A percentile compares a stretch with the other conserved stretches of the same genome.
phyloP scores from a whole-genome alignment of 1,140 invertebrate species.

The Lasioglossum baleicum region DNA sequence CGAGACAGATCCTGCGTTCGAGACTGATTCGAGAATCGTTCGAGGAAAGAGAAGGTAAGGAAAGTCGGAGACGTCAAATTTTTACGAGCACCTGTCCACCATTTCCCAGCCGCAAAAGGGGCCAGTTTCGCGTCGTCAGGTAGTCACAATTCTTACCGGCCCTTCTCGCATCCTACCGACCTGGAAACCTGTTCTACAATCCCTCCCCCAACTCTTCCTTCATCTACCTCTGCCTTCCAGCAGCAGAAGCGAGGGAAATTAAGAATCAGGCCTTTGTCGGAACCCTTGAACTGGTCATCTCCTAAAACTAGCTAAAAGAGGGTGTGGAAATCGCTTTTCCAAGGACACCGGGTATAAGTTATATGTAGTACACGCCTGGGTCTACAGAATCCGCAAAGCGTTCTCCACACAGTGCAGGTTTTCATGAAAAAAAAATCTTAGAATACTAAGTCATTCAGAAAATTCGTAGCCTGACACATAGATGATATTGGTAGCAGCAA shows the following conservation, averaged over 20 bases:
- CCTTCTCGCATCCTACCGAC: constrained; percentile 63
- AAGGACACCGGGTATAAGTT: no score
- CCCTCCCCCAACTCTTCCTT: constrained; percentile 38
- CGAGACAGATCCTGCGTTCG: not conserved
- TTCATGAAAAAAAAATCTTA: no score
- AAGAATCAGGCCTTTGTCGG: constrained; percentile 65
- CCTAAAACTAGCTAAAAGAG: not conserved
- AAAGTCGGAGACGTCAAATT: constrained; percentile 65
- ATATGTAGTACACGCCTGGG: no score
- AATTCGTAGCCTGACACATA: no score
- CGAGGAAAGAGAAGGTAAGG: constrained; percentile 22
- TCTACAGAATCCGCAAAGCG: no score
- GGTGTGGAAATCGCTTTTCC: no score
- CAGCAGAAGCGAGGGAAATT: constrained; percentile 62
- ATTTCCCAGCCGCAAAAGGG: constrained; percentile 67
- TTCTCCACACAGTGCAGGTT: no score
- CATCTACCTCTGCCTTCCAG: constrained; percentile 27
- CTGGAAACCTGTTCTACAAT: constrained; percentile 72
- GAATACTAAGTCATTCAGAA: no score
- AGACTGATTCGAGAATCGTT: not conserved
- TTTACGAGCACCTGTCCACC: constrained; percentile 74
- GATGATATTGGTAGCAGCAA: no score
- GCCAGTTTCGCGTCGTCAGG: constrained; percentile 69
- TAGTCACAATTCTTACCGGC: constrained; percentile 69
- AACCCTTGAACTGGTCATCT: constrained; percentile 25